Percentiles rank a stretch among this genome's conserved stretches.
These are phyloP conservation scores for Pseudopodoces humilis DNA, from an alignment of 2,113 vertebrate species.

Conservation along the genomic window DNA sequence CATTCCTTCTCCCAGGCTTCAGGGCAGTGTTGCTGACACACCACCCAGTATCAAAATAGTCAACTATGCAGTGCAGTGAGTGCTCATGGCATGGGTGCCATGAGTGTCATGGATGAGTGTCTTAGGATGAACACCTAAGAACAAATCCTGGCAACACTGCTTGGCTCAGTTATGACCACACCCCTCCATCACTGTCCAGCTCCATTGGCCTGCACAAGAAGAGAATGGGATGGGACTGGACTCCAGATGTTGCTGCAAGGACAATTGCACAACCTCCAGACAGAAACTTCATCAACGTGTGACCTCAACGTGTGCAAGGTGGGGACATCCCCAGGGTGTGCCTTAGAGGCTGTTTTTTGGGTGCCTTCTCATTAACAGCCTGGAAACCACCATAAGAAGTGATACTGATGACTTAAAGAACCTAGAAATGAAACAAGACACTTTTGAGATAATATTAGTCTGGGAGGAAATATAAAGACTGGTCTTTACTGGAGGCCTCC, in stretches of 20 bases:
- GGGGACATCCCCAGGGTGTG: not conserved
- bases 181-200: not conserved
- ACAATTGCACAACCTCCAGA: not conserved
- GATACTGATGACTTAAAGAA: not conserved
- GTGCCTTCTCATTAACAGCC: not conserved
- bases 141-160: fast-evolving
- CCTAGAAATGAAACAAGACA: not conserved
- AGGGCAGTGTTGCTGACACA: fast-evolving
- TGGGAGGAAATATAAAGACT: not conserved
- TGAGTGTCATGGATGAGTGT: not conserved
- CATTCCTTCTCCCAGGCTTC: not conserved
- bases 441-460: not conserved
- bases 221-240: not conserved
- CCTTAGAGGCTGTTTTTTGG: not conserved
- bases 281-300: fast-evolving
- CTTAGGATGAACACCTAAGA: not conserved
- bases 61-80: not conserved
- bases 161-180: not conserved
- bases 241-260: not conserved
- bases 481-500: too few species aligned
- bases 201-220: not conserved
- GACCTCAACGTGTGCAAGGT: not conserved
- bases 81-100: not conserved
- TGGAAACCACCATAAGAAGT: not conserved
- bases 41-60: not conserved